phyloP scores from a whole-genome alignment of 2,113 vertebrate species.

The Pseudolaguvia tuberculata region DNA sequence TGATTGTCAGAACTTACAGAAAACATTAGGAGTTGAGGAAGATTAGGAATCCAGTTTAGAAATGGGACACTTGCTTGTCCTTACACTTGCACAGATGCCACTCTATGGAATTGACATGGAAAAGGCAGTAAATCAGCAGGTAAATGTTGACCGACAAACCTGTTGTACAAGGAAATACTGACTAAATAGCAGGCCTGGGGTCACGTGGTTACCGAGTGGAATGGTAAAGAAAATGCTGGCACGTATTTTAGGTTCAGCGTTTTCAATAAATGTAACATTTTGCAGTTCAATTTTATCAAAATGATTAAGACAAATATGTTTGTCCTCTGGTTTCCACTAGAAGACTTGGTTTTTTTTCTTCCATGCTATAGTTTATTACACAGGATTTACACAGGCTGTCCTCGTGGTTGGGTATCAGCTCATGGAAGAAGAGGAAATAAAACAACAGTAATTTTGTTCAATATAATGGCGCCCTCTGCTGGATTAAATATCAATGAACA shows the following conservation, averaged over 20 bases:
- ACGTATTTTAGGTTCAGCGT: neutral
- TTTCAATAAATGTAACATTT: neutral
- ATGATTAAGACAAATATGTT: neutral
- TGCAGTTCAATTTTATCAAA: neutral
- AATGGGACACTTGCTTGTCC: too few relatives aligned
- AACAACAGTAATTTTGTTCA: neutral
- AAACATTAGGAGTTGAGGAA: neutral
- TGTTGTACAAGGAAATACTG: conserved; percentile 64
- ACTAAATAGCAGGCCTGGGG: conserved; percentile 35
- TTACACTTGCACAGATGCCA: too few relatives aligned
- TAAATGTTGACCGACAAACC: conserved; percentile 58
- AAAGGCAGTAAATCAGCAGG: conserved; percentile 9
- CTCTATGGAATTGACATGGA: too few relatives aligned
- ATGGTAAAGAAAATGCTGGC: neutral
- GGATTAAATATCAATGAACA: neutral
- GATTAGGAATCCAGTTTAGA: too few relatives aligned
- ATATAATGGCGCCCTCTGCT: conserved; percentile 23
- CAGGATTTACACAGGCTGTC: neutral
- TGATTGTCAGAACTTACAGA: neutral
- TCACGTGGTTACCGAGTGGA: neutral
- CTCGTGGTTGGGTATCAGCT: too few relatives aligned
- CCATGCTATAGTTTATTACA: neutral
- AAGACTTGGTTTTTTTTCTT: neutral
- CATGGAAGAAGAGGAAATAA: too few relatives aligned
- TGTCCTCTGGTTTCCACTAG: neutral